phyloP scores from a whole-genome alignment of 2,113 vertebrate genomes.

The Corvus hawaiiensis region DNA sequence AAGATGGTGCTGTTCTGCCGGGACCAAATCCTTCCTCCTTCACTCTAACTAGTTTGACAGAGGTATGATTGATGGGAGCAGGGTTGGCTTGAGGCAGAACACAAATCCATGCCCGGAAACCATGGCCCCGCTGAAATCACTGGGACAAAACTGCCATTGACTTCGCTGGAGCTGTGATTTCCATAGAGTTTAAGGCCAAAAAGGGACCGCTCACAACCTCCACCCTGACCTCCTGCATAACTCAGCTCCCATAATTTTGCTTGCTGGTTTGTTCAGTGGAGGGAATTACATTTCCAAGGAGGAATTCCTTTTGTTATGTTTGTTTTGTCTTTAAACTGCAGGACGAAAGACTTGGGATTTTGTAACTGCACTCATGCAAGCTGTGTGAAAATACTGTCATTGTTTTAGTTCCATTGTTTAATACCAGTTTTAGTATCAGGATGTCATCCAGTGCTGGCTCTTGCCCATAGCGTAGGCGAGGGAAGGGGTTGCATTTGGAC shows the following conservation, averaged over 20 bases:
- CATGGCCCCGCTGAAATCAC: slow-evolving; percentile 25
- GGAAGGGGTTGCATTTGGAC: neutral
- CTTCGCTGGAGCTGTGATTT: neutral
- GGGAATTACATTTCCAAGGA: slow-evolving; percentile 13
- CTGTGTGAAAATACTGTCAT: neutral
- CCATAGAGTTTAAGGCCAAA: slow-evolving; percentile 6
- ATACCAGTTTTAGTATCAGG: neutral
- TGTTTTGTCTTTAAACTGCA: slow-evolving; percentile 2
- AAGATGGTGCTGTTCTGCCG: slow-evolving; percentile 19
- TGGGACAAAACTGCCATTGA: slow-evolving; percentile 59
- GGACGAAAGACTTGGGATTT: neutral
- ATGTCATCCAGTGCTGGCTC: neutral
- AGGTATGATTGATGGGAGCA: slow-evolving; percentile 45
- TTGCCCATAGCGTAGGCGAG: neutral
- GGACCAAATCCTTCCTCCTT: slow-evolving; percentile 35
- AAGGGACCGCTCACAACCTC: neutral
- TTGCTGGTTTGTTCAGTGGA: neutral
- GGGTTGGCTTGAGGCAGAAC: slow-evolving; percentile 29
- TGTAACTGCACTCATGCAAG: neutral
- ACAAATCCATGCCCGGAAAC: slow-evolving; percentile 49
- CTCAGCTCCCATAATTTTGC: neutral
- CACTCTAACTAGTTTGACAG: slow-evolving; percentile 35
- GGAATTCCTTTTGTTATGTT: neutral
- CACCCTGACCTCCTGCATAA: slow-evolving; percentile 43
- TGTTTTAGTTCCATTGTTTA: neutral